Conservation (phyloP, 2,888 invertebrate genomes). For the Scrobipalpa costella region DNA sequence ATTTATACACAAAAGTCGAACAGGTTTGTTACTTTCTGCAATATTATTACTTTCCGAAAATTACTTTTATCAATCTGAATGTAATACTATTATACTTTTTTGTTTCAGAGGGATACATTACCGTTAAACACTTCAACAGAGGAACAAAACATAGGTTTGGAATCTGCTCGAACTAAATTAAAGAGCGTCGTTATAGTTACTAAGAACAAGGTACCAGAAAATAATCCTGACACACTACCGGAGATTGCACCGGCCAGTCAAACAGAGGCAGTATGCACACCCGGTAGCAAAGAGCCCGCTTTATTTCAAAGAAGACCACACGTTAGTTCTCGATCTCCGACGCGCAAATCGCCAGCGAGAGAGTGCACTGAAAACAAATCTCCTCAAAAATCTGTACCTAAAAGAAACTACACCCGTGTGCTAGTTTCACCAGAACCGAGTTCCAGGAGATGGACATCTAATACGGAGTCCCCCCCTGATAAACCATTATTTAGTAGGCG, state of each 20-base stretch:
- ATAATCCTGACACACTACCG: conserved; percentile 56
- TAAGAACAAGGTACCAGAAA: conserved; percentile 41
- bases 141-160: conserved; percentile 51
- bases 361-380: conserved; percentile 31
- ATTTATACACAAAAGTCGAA: conserved; percentile 84
- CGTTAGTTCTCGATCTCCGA: conserved; percentile 43
- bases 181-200: conserved; percentile 49
- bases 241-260: conserved; percentile 66
- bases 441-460: conserved; percentile 43
- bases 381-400: conserved; percentile 38
- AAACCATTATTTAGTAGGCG: conserved; percentile 59
- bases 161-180: conserved; percentile 60
- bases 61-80: no score
- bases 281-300: conserved; percentile 69
- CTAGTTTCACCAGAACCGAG: conserved; percentile 63
- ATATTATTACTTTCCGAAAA: neutral
- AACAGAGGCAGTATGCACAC: conserved; percentile 56
- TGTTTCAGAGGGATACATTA: conserved; percentile 59
- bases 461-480: conserved; percentile 38
- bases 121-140: conserved; percentile 38
- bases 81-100: conserved; percentile 22
- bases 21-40: conserved; percentile 64
- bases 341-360: conserved; percentile 24
- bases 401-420: conserved; percentile 65
- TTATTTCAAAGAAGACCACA: conserved; percentile 71